Evolutionary conservation across 2,888 invertebrate species (phyloP), one percentile per base, ranked within the genome.

Genomic region (Emmelina monodactyla): DNA sequence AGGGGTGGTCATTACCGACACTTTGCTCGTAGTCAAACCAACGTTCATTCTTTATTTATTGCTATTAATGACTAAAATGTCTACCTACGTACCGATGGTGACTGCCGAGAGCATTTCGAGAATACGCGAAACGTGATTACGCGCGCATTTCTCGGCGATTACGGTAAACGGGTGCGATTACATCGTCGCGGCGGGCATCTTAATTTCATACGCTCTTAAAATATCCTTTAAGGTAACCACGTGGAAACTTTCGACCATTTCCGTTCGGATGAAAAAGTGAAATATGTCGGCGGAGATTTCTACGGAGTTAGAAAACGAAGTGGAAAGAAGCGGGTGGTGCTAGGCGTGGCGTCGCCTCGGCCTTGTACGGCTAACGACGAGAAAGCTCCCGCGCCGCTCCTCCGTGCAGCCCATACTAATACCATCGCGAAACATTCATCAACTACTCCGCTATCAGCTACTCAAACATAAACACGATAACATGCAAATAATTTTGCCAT

Each of bases 341-440:
- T 60, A 71, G 72, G 76, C 73, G 75, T 70, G 73, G 75, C 72
- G 65, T 60, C 57, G 55, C 51, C 57, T 58, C 43, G 52, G 49
- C 79, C 79, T 61, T 79, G 63, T 76, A 76, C 67, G 76, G 79
- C 72, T 79, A 78, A 78, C 76, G 76, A 79, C 75, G 76, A 72
- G 79, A 79, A 79, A 78, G 78, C 73, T 66, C 61, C 58, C 63
- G 67, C n/a, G n/a, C n/a, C n/a, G n/a, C n/a, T n/a, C n/a, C n/a
- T n/a, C n/a, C n/a, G n/a, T n/a, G n/a, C n/a, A n/a, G n/a, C n/a
- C n/a, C n/a, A n/a, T n/a, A n/a, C n/a, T n/a, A n/a, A n/a, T n/a
- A n/a, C n/a, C n/a, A n/a, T n/a, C n/a, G n/a, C n/a, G n/a, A n/a
- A n/a, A n/a, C n/a, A n/a, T n/a, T n/a, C n/a, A n/a, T n/a, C n/a